Evolutionary conservation across 2,113 vertebrate species (phyloP).

Genomic region (Gobiocypris rarus): DNA sequence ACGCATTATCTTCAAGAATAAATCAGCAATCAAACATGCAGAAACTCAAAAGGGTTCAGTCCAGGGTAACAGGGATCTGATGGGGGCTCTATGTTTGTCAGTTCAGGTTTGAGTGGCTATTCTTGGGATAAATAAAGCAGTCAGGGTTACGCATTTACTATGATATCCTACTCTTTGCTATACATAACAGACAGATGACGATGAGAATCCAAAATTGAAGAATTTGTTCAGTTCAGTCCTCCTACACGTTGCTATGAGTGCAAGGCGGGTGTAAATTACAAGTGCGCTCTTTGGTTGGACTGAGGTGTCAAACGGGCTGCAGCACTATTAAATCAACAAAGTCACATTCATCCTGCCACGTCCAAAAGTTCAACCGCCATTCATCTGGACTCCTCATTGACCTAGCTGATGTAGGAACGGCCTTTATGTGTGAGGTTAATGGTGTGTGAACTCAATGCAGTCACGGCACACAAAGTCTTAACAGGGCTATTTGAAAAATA

Average conservation of each 20-base stretch:
- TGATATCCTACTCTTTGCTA: neutral
- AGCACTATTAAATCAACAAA: conserved; percentile 40
- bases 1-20: neutral
- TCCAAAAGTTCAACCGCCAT: conserved; percentile 42
- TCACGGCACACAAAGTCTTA: conserved; percentile 38
- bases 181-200: neutral
- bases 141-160: neutral
- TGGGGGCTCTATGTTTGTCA: no score
- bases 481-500: conserved; percentile 39
- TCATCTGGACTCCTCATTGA: conserved; percentile 24
- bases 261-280: conserved; percentile 14
- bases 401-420: conserved; percentile 33
- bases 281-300: neutral
- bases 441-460: conserved; percentile 48
- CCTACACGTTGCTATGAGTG: neutral
- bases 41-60: neutral
- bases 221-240: neutral
- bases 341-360: conserved; percentile 41
- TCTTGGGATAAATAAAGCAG: neutral
- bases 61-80: neutral
- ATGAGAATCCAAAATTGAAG: neutral
- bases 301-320: conserved; percentile 30
- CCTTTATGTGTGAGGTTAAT: conserved; percentile 35
- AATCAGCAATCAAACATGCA: neutral
- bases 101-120: neutral